Evolutionary conservation across 2,113 vertebrate genomes (phyloP).

Genomic region (Syngnathoides biaculeatus): DNA sequence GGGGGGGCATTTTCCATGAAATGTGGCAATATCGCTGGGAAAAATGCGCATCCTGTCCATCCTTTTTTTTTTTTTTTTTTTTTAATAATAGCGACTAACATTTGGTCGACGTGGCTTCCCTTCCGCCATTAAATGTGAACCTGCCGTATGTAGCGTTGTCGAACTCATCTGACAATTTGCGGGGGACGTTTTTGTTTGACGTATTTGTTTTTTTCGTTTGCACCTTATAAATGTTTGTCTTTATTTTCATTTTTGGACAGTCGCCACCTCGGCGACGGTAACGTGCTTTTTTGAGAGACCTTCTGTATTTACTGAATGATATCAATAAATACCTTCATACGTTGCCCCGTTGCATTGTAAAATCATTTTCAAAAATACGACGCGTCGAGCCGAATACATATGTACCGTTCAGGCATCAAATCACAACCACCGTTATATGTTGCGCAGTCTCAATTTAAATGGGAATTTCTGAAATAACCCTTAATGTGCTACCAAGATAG

Average conservation of each 20-base stretch:
- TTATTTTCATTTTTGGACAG: conserved; percentile 64
- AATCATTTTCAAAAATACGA: neutral
- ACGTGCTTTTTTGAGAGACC: neutral
- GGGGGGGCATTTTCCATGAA: neutral
- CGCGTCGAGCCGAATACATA: neutral
- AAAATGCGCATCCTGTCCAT: no score
- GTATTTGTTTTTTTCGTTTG: conserved; percentile 61
- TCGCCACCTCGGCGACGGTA: conserved; percentile 62
- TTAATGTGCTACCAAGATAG: no score
- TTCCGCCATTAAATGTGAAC: conserved; percentile 57
- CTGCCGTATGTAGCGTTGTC: conserved; percentile 50
- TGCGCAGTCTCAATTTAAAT: no score
- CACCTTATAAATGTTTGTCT: conserved; percentile 71
- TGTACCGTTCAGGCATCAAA: no score
- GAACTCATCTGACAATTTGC: neutral
- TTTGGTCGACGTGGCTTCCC: neutral
- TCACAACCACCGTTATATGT: no score
- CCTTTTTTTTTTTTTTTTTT: no score
- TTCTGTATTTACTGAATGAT: neutral
- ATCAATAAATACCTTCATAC: conserved; percentile 2
- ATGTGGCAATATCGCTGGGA: neutral
- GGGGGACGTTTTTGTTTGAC: conserved; percentile 42
- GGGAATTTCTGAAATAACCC: no score
- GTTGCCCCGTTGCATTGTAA: neutral
- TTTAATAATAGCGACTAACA: neutral